A percentile compares a stretch with the other conserved stretches of the same genome.
Conservation (phyloP, 2,797 vertebrate species). For the Pseudochromis fuscus region DNA sequence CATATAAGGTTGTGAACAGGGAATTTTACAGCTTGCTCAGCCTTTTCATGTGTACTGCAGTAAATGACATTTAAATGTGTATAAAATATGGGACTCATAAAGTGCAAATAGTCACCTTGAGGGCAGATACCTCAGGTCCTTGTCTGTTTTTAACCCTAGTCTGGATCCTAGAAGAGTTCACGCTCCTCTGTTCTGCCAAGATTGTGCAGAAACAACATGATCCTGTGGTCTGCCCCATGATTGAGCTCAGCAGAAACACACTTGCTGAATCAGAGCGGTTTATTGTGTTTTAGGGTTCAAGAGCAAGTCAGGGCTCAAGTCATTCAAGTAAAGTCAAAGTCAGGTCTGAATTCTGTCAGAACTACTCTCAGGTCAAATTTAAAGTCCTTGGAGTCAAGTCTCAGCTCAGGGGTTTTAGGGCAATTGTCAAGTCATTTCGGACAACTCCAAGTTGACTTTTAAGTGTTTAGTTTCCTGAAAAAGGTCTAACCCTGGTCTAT, state of each 20-base stretch:
- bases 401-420: neutral
- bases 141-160: neutral
- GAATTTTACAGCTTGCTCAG: slow-evolving; percentile 12
- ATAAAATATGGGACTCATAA: slow-evolving; percentile 8
- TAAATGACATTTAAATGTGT: slow-evolving; percentile 14
- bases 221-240: neutral
- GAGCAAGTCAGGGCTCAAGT: slow-evolving; percentile 5
- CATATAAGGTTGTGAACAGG: slow-evolving; percentile 46
- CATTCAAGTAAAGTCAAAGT: neutral
- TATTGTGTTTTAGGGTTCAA: slow-evolving; percentile 1
- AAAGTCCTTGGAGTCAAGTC: neutral
- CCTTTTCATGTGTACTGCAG: slow-evolving; percentile 16
- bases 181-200: neutral
- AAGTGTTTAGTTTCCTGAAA: neutral
- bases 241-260: slow-evolving; percentile 11
- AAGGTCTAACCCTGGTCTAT: neutral
- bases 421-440: neutral
- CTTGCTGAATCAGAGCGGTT: neutral
- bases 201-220: slow-evolving; percentile 1
- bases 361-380: neutral
- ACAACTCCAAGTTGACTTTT: neutral
- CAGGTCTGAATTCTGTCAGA: neutral
- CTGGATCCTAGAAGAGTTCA: neutral
- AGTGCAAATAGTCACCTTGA: slow-evolving; percentile 26
- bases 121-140: neutral